phyloP scores from a whole-genome alignment of 2,888 invertebrate species.

The Piscicola geometra region DNA sequence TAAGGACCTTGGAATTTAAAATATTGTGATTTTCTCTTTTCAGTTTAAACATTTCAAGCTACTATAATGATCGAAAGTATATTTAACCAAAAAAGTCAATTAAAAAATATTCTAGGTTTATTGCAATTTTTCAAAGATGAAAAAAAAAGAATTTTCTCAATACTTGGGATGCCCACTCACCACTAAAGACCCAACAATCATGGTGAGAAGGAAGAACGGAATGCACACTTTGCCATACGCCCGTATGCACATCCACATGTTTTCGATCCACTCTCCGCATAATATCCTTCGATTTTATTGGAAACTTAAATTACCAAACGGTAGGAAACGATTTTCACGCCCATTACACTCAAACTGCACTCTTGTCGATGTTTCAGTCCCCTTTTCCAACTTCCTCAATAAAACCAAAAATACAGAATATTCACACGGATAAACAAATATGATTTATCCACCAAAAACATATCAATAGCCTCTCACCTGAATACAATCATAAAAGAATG shows the following conservation, averaged over 20 bases:
- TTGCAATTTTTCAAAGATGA: too few species aligned
- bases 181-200: constrained; percentile 97
- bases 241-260: constrained; percentile 98
- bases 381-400: not conserved
- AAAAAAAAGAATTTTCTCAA: too few species aligned
- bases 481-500: constrained; percentile 99
- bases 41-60: too few species aligned
- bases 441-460: too few species aligned
- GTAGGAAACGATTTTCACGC: not conserved
- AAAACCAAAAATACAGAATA: too few species aligned
- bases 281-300: constrained; percentile 65
- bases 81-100: too few species aligned
- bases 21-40: not conserved
- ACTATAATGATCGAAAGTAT: too few species aligned
- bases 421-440: too few species aligned
- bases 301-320: too few species aligned
- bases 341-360: not conserved
- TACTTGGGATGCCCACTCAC: constrained; percentile 73
- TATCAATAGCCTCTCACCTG: constrained; percentile 58
- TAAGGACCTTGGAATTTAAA: constrained; percentile 71
- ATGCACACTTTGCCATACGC: constrained; percentile 85
- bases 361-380: not conserved
- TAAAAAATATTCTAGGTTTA: too few species aligned
- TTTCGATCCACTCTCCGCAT: constrained; percentile 99
- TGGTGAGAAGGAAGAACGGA: constrained; percentile 95